These are phyloP conservation scores for Taphrorychus bicolor DNA, from an alignment of 2,888 invertebrate genomes.

Conservation along the genomic window DNA sequence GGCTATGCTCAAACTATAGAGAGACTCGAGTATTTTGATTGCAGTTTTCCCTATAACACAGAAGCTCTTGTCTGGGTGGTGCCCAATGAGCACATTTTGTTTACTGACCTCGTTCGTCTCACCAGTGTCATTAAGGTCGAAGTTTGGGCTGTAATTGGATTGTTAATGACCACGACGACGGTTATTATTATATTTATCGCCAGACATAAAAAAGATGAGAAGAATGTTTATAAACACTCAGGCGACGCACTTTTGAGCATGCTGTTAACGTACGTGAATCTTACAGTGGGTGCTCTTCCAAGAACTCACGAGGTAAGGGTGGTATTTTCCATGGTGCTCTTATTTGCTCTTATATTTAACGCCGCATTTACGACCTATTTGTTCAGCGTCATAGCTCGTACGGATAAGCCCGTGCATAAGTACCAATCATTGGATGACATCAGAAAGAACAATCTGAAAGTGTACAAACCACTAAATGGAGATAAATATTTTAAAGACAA, in stretches of 20 bases:
- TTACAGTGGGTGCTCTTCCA: slow-evolving; percentile 44
- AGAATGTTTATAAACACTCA: slow-evolving; percentile 27
- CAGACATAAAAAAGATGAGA: slow-evolving; percentile 22
- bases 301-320: slow-evolving; percentile 42
- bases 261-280: slow-evolving; percentile 44
- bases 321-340: slow-evolving; percentile 45
- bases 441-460: slow-evolving; percentile 44
- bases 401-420: slow-evolving; percentile 45
- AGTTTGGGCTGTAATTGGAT: slow-evolving; percentile 20
- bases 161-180: slow-evolving; percentile 11
- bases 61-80: slow-evolving; percentile 55
- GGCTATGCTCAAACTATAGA: slow-evolving; percentile 50
- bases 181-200: slow-evolving; percentile 17
- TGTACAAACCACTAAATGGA: slow-evolving; percentile 45
- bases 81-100: slow-evolving; percentile 49
- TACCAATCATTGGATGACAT: slow-evolving; percentile 47
- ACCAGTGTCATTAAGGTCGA: slow-evolving; percentile 14
- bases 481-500: slow-evolving; percentile 43
- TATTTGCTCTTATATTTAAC: slow-evolving; percentile 47
- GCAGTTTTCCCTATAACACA: slow-evolving; percentile 50
- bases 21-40: slow-evolving; percentile 49
- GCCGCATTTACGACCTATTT: slow-evolving; percentile 48
- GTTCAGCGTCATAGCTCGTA: slow-evolving; percentile 48
- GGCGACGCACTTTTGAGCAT: slow-evolving; percentile 39
- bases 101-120: slow-evolving; percentile 16